Evolutionary conservation across 35 echinoderm and acorn worm species (phyloP), one percentile per base, ranked within the genome.

Genomic region (Amphiura filiformis): DNA sequence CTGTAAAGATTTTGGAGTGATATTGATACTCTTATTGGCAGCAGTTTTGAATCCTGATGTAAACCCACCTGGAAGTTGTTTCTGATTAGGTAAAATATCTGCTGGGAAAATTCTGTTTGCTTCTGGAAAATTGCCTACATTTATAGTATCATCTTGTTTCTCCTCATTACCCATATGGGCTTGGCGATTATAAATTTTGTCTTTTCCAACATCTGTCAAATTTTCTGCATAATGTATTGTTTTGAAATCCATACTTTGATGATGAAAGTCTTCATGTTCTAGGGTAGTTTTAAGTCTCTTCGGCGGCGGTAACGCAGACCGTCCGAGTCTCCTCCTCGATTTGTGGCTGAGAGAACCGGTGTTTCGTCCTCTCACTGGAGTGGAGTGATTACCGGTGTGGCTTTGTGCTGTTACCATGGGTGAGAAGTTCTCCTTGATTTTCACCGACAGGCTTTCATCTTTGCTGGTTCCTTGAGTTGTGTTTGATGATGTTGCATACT

Each of bases 271-370:
- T 18, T 87, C 85, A 78, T 18, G 36, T n/a, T 78, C 76, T 37
- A 70, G 2, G 33, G 70, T 35, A 15, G 70, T 78, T 76, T 78
- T 87, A 15, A 87, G 64, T 77, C 85, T 77, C 40, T 87, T 87
- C 20, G 65, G 85, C 11, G 83, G 47, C 13, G 85, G 85, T 78
- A 77, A 47, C 39, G 22, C 31, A 34, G 32, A 40, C 31, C 39
- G 7, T 44, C 18, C 85, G 0, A 37, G 30, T 87, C 70, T 32
- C 31, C 85, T 77, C 23, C 70, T 18, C 26, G 64, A 79, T 31
- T 75, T 87, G 14, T 31, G 35, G 65, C 70, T 87, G 26, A 39
- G 39, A 40, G 65, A 31, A 22, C 15, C 34, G 20, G n/a, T 5
- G 20, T n/a, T 41, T 35, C 85, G 33, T 42, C 76, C 28, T 23